A percentile compares a stretch with the other conserved stretches of the same genome.
phyloP scores from a whole-genome alignment of 2,888 invertebrate genomes.

The Eulithis testata region DNA sequence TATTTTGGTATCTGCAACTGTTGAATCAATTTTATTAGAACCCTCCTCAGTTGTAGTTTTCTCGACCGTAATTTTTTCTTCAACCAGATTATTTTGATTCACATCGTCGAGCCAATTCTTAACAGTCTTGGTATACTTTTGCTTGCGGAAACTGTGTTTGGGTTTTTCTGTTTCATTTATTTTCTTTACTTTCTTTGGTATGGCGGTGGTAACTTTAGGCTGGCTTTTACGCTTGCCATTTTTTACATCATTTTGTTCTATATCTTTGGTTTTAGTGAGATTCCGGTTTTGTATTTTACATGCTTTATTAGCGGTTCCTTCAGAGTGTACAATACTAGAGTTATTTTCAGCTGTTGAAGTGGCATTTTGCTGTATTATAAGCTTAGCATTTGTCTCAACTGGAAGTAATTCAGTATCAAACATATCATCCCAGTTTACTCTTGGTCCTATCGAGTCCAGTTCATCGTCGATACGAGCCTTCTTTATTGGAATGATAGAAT shows the following conservation, averaged over 20 bases:
- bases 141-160: conserved; percentile 52
- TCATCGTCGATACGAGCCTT: background rate
- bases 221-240: conserved; percentile 41
- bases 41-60: conserved; percentile 8
- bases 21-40: conserved; percentile 18
- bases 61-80: conserved; percentile 21
- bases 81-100: conserved; percentile 42
- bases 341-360: conserved; percentile 3
- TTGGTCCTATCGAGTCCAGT: conserved; percentile 1
- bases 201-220: conserved; percentile 35
- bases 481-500: background rate
- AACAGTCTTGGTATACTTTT: conserved; percentile 63
- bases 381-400: conserved; percentile 18
- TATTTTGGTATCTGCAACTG: conserved; percentile 30
- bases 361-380: conserved; percentile 20
- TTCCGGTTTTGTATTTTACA: background rate
- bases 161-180: conserved; percentile 15
- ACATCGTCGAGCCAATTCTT: conserved; percentile 67
- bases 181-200: conserved; percentile 52
- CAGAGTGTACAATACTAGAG: conserved; percentile 5
- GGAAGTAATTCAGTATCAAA: conserved; percentile 62
- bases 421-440: conserved; percentile 61
- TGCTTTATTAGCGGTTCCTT: background rate
- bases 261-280: conserved; percentile 5
- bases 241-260: conserved; percentile 19